A percentile compares a stretch with the other conserved stretches of the same genome.
These are phyloP conservation scores for Andrena cerasifolii DNA, from an alignment of 1,140 invertebrate species.

Conservation along the genomic window DNA sequence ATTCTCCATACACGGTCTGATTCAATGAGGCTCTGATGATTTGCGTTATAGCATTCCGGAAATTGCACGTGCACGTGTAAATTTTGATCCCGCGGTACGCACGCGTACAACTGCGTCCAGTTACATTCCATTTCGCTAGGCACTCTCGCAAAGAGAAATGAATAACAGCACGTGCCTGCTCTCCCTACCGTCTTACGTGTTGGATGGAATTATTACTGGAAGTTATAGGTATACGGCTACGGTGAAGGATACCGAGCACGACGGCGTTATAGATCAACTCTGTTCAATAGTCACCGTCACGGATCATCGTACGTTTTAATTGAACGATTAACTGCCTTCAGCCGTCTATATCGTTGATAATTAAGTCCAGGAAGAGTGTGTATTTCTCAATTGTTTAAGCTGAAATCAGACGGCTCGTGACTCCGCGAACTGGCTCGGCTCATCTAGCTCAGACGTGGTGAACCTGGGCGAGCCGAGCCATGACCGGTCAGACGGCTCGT, in stretches of 20 bases:
- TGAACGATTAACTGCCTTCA: not conserved
- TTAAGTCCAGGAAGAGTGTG: not conserved
- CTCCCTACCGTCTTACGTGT: not conserved
- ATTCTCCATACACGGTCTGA: no score
- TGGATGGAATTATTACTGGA: not conserved
- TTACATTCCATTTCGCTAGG: not conserved
- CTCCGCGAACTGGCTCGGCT: no score
- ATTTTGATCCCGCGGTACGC: no score
- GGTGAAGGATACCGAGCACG: not conserved
- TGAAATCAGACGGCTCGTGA: no score
- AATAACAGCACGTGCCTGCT: slow-evolving; percentile 7
- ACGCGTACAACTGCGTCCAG: not conserved
- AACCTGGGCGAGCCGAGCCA: no score
- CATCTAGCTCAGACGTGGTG: no score
- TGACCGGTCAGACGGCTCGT: no score
- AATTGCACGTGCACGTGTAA: not conserved
- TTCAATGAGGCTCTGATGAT: no score
- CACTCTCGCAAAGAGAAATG: not conserved
- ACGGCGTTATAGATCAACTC: not conserved
- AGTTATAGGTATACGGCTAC: not conserved
- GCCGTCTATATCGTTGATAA: not conserved
- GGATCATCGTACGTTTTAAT: not conserved
- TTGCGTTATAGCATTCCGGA: not conserved
- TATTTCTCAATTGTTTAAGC: not conserved
- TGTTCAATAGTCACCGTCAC: not conserved